Conservation (phyloP, 2,888 invertebrate species). For the Andrena dorsata region DNA sequence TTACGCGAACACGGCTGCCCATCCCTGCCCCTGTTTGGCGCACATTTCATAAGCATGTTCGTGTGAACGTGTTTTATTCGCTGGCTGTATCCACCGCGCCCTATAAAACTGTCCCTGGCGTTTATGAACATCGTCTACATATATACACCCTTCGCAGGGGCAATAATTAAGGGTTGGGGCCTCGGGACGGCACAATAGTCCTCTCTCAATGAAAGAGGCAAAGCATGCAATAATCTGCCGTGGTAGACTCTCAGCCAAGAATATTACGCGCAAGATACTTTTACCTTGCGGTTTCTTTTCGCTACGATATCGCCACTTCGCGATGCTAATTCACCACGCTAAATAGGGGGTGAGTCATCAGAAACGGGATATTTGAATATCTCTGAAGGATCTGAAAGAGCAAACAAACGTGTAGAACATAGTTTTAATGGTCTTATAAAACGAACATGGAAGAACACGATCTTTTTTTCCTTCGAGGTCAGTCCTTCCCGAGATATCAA, state of each 20-base stretch:
- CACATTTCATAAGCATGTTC: neutral
- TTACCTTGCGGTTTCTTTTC: neutral
- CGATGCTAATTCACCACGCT: neutral
- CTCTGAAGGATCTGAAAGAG: neutral
- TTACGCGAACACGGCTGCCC: neutral
- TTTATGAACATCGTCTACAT: slow-evolving; percentile 3
- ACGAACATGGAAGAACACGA: neutral
- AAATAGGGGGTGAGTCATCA: neutral
- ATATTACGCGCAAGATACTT: neutral
- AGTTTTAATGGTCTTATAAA: neutral
- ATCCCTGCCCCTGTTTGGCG: slow-evolving; percentile 19
- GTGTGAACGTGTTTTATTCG: slow-evolving; percentile 1
- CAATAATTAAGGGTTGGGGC: neutral
- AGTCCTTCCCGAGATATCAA: neutral
- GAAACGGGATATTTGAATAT: neutral
- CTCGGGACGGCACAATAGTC: neutral
- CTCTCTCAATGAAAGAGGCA: neutral
- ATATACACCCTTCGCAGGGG: neutral
- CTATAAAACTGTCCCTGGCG: slow-evolving; percentile 25
- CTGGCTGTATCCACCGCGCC: neutral
- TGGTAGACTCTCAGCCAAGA: neutral
- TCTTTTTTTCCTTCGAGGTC: neutral
- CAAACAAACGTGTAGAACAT: neutral
- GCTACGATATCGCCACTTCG: neutral
- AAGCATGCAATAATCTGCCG: neutral